A percentile compares a stretch with the other conserved stretches of the same genome.
These are phyloP conservation scores for Calephelis perditalis DNA, from an alignment of 2,888 invertebrate genomes.

Conservation along the genomic window DNA sequence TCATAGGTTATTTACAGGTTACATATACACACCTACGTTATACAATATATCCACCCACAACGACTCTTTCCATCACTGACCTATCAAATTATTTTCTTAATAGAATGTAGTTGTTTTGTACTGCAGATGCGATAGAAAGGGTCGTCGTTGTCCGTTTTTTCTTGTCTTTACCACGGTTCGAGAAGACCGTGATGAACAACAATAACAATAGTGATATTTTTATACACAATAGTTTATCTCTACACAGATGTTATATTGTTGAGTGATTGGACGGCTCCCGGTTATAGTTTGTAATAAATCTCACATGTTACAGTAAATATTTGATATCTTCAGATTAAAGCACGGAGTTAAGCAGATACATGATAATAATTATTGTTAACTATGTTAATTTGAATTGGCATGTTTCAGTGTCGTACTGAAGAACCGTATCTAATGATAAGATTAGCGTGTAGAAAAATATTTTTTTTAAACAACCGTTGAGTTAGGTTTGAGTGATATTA, in stretches of 20 bases:
- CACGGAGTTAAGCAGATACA: constrained; percentile 38
- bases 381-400: constrained; percentile 39
- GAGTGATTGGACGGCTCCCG: constrained; percentile 75
- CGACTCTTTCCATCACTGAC: constrained; percentile 48
- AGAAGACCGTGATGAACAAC: constrained; percentile 41
- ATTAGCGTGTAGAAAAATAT: constrained; percentile 3
- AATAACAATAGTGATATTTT: constrained; percentile 71
- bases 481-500: constrained; percentile 13
- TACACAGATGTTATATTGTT: constrained; percentile 73
- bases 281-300: constrained; percentile 59
- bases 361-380: constrained; percentile 40
- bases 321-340: constrained; percentile 50
- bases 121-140: constrained; percentile 46
- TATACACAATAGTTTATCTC: constrained; percentile 76
- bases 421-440: constrained; percentile 5
- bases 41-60: constrained; percentile 59
- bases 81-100: constrained; percentile 56
- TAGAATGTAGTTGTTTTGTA: constrained; percentile 66
- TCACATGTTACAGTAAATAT: constrained; percentile 35
- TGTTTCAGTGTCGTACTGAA: constrained; percentile 10
- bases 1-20: constrained; percentile 76
- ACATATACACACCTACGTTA: constrained; percentile 65
- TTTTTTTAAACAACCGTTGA: constrained; percentile 8
- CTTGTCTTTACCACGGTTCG: constrained; percentile 52
- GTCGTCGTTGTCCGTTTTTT: constrained; percentile 51